phyloP scores from a whole-genome alignment of 2,888 invertebrate genomes.

The Proisotoma minuta region DNA sequence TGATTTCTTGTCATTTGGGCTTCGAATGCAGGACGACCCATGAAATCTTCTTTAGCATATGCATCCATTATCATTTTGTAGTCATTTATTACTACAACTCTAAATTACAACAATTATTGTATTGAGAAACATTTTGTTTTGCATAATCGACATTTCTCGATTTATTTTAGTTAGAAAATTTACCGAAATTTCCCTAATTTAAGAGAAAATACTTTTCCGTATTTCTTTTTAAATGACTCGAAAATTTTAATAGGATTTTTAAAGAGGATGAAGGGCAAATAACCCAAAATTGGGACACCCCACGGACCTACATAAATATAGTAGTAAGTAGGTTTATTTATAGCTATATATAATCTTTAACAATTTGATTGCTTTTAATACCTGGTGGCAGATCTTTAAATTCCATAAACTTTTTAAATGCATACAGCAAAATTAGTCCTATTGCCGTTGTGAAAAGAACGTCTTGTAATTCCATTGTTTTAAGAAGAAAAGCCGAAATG shows the following conservation, averaged over 20 bases:
- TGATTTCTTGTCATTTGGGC: slow-evolving; percentile 43
- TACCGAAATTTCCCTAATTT: slow-evolving; percentile 40
- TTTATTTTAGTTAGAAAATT: not conserved
- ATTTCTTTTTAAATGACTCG: slow-evolving; percentile 38
- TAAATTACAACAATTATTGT: slow-evolving; percentile 16
- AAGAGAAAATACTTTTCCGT: slow-evolving; percentile 45
- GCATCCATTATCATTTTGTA: slow-evolving; percentile 44
- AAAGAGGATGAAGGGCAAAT: slow-evolving; percentile 42
- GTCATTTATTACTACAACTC: slow-evolving; percentile 45
- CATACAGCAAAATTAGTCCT: not conserved
- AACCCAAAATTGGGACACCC: slow-evolving; percentile 41
- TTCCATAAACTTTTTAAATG: slow-evolving; percentile 19
- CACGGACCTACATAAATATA: slow-evolving; percentile 20
- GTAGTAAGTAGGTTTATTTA: not conserved
- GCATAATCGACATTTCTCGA: not conserved
- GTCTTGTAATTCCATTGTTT: not conserved
- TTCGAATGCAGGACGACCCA: slow-evolving; percentile 44
- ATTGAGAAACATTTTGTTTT: not conserved
- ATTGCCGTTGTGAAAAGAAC: not conserved
- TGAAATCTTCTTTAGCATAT: slow-evolving; percentile 35
- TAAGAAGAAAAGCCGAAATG: too few species aligned
- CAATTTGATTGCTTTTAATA: not conserved
- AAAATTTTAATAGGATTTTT: slow-evolving; percentile 41
- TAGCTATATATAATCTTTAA: not conserved
- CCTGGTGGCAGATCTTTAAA: slow-evolving; percentile 25